Percentiles rank a stretch among this genome's conserved stretches.
Evolutionary conservation across 1,140 invertebrate genomes (phyloP).

Genomic region (Chironomus tepperi): DNA sequence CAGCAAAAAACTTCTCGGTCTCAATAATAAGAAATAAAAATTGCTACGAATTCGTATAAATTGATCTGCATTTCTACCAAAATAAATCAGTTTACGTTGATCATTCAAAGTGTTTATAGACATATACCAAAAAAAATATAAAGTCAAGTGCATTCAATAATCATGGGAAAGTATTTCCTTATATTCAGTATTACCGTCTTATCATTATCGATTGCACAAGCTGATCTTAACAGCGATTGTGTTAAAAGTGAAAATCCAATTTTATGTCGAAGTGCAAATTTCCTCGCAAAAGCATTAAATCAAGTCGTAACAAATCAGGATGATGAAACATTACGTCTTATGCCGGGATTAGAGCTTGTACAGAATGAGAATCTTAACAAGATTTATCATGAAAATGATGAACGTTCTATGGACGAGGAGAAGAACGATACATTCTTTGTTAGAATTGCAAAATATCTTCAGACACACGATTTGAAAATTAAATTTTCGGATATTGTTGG

Average conservation of each 20-base stretch:
- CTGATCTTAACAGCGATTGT: constrained; percentile 8
- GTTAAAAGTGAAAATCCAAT: constrained; percentile 24
- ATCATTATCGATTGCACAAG: not conserved
- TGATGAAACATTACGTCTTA: constrained; percentile 33
- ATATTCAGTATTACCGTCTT: not conserved
- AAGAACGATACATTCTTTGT: constrained; percentile 44
- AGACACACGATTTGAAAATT: constrained; percentile 58
- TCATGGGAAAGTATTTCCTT: not conserved
- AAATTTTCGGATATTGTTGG: constrained; percentile 54
- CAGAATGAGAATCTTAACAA: constrained; percentile 25
- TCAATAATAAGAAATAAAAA: not conserved
- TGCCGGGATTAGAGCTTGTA: constrained; percentile 37
- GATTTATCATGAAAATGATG: not conserved
- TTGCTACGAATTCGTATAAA: not conserved
- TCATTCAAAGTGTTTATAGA: not conserved
- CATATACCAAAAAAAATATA: not conserved
- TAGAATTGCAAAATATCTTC: constrained; percentile 53
- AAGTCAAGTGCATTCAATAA: too few relatives aligned
- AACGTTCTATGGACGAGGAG: constrained; percentile 37
- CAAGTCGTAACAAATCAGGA: constrained; percentile 25
- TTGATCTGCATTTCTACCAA: not conserved
- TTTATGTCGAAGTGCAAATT: constrained; percentile 35
- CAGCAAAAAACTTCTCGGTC: not conserved
- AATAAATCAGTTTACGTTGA: constrained; percentile 8
- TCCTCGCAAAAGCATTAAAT: constrained; percentile 33